phyloP scores from a whole-genome alignment of 2,113 vertebrate genomes.

The Mormyrus iriodes region DNA sequence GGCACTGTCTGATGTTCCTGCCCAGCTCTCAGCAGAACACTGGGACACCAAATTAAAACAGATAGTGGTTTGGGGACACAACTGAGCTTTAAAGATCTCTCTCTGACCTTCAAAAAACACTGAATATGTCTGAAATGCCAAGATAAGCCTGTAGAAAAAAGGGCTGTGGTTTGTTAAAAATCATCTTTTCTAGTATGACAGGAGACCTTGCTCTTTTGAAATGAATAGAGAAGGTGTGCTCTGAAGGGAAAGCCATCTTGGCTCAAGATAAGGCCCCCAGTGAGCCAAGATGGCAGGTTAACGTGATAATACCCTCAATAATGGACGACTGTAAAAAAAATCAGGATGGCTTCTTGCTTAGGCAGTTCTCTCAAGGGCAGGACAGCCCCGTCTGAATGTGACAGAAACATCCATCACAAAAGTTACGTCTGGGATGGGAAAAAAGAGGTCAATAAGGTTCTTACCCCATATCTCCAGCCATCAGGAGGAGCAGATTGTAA shows the following conservation, averaged over 20 bases:
- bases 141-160: neutral
- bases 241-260: conserved; percentile 7
- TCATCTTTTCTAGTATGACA: neutral
- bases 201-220: neutral
- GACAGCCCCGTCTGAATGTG: conserved; percentile 37
- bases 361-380: conserved; percentile 39
- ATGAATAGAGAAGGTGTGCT: neutral
- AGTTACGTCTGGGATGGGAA: conserved; percentile 11
- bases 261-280: conserved; percentile 26
- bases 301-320: neutral
- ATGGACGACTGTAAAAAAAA: conserved; percentile 25
- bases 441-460: conserved; percentile 40
- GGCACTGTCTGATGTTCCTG: neutral
- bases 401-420: conserved; percentile 40
- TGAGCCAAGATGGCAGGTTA: conserved; percentile 25
- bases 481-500: conserved; percentile 89
- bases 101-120: neutral
- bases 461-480: conserved; percentile 89
- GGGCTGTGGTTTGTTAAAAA: neutral
- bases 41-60: neutral
- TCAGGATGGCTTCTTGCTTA: conserved; percentile 38
- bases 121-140: conserved; percentile 4
- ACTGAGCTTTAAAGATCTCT: neutral
- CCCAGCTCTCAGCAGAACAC: neutral
- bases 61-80: neutral